phyloP scores from a whole-genome alignment of 1,140 invertebrate genomes.

The Holcopasites calliopsidis region DNA sequence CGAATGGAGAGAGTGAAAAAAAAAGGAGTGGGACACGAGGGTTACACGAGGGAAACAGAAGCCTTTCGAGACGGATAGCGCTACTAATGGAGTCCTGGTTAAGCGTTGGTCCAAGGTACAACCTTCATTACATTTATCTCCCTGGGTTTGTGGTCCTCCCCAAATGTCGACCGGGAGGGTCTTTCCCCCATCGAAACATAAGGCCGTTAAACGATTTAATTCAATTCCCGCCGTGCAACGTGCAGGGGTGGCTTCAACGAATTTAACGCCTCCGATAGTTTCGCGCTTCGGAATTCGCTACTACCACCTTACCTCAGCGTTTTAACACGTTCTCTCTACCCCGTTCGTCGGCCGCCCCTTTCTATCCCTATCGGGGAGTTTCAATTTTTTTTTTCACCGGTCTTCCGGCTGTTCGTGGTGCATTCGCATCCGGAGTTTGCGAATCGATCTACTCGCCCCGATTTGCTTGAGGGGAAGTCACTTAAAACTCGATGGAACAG shows the following conservation, averaged over 20 bases:
- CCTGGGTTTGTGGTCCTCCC: slow-evolving; percentile 70
- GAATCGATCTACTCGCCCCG: neutral
- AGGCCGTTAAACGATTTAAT: slow-evolving; percentile 79
- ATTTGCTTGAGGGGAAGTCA: neutral
- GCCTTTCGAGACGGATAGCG: slow-evolving; percentile 54
- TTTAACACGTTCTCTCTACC: slow-evolving; percentile 43
- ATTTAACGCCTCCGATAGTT: slow-evolving; percentile 74
- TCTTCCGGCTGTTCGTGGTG: neutral
- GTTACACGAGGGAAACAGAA: slow-evolving; percentile 39
- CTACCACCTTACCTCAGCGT: slow-evolving; percentile 54
- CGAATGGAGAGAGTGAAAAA: slow-evolving; percentile 35
- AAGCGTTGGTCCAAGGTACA: slow-evolving; percentile 72
- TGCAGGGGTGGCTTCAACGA: slow-evolving; percentile 58
- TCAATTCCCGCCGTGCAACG: slow-evolving; percentile 69
- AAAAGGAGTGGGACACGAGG: neutral
- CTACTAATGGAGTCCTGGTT: slow-evolving; percentile 69
- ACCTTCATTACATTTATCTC: slow-evolving; percentile 78
- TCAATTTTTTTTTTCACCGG: neutral
- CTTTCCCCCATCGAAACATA: slow-evolving; percentile 73
- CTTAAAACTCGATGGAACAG: no score
- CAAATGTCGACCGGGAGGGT: slow-evolving; percentile 71
- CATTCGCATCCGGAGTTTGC: slow-evolving; percentile 2
- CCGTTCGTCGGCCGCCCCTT: neutral
- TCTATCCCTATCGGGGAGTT: neutral
- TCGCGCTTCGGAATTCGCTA: slow-evolving; percentile 53